Base-by-base conservation (phyloP, 2,888 invertebrate species). In the Eupithecia subumbrata region DNA sequence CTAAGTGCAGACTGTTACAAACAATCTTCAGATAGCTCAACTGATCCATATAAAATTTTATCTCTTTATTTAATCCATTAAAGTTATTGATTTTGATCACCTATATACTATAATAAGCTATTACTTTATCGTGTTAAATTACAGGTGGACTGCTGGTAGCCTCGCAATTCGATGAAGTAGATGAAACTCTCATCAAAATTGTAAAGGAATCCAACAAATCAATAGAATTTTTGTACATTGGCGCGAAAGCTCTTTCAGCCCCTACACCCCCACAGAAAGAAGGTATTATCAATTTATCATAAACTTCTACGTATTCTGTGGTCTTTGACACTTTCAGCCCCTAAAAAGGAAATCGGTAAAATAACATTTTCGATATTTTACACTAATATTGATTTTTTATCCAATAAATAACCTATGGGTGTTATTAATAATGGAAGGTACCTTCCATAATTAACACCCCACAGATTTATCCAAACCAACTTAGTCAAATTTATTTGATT, bases 151-250 rank as follows among this genome's bases (percentile, higher is more conserved):
- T 66, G 14, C 11, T 66, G 37, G 37, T 66, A n/a, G 66, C 30
- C 37, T 34, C 66, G n/a, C 34, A 66, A 18, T 34, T 34, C n/a
- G 66, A 66, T 37, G 66, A 66, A 66, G 34, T 66, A 11, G 34
- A 66, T 66, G 34, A 3, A 16, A 66, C 11, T 37, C 34, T 66
- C 5, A 11, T 66, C 18, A 66, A 37, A 37, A 3, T 66, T 18
- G 66, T 37, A 11, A 37, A 66, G 18, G 66, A 37, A 11, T 66
- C 66, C 4, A 37, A 37, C 9, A 66, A 66, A 34, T 11, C 37
- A 37, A 66, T 66, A 14, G 66, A 37, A 2, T 66, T 18, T 18
- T 9, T 66, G 4, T 37, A 18, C 11, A n/a, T 66, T n/a, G 66
- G 66, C 66, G 2, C n/a, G n/a, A n/a, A n/a, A n/a, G n/a, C n/a